phyloP scores from a whole-genome alignment of 2,797 vertebrate genomes.

The Pempheris klunzingeri region DNA sequence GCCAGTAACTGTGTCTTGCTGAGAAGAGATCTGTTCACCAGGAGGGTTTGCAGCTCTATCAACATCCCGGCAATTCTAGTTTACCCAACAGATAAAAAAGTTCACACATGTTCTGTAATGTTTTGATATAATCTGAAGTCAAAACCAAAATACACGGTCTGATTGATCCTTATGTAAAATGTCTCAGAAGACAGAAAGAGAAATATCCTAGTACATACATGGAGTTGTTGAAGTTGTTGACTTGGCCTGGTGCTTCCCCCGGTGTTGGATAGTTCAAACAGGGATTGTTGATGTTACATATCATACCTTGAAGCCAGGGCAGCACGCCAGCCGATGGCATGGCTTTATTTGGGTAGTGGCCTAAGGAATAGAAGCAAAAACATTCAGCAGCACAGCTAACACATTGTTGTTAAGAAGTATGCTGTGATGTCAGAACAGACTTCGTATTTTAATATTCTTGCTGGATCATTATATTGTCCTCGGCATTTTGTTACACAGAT shows the following conservation, averaged over 20 bases:
- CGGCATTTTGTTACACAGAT: not conserved
- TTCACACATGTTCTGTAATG: not conserved
- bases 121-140: slow-evolving; percentile 2
- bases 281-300: slow-evolving; percentile 96
- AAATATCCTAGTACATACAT: slow-evolving; percentile 85
- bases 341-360: slow-evolving; percentile 98
- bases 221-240: slow-evolving; percentile 96
- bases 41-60: slow-evolving; percentile 80
- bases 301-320: slow-evolving; percentile 96
- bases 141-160: not conserved
- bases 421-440: not conserved
- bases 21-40: slow-evolving; percentile 76
- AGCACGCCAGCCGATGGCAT: slow-evolving; percentile 97
- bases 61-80: slow-evolving; percentile 80
- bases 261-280: slow-evolving; percentile 92
- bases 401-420: not conserved
- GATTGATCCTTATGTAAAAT: not conserved
- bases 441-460: not conserved
- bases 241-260: slow-evolving; percentile 93
- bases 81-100: not conserved
- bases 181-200: not conserved
- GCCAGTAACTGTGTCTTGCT: slow-evolving; percentile 69
- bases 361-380: slow-evolving; percentile 73
- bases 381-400: not conserved
- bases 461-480: not conserved